Evolutionary conservation across 2,888 invertebrate species (phyloP), one percentile per base, ranked within the genome.

Genomic region (Biston betularia): DNA sequence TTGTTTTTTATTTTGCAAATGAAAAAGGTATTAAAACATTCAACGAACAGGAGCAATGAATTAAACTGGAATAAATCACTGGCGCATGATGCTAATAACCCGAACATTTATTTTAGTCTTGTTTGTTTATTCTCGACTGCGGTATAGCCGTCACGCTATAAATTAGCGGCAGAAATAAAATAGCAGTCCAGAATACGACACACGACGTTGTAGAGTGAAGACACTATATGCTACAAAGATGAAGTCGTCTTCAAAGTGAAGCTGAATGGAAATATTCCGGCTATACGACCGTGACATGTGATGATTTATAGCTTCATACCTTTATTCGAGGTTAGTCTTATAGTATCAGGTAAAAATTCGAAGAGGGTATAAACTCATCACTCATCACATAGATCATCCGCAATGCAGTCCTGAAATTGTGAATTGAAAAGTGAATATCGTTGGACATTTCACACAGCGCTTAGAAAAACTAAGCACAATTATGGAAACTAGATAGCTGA

Each of bases 81-180:
- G 60, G 54, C 65, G 48, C 63, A 65, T 59, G 65, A 78, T 77
- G 75, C 65, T 75, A 80, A 78, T 79, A 75, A 74, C 67, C 70
- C 70, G 73, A 66, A 58, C 65, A 72, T 76, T 75, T 80, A 81
- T 80, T 78, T 74, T 71, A 63, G 74, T 75, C 74, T 65, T 77
- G 72, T 75, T 75, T 76, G 76, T 73, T 75, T 76, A 78, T 73
- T 73, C 71, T 72, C 75, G 73, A 68, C 71, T 68, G 68, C 71
- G 69, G 66, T 70, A 38, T 38, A 38, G 73, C 72, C 73, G 83
- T 78, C 79, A 80, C 77, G 81, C 80, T 83, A 85, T 89, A 88
- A 88, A 89, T 87, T 88, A 83, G 86, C 83, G 82, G 87, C 87
- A 76, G 80, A 89, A 89, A 88, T 87, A 88, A 87, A 85, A 81